Conservation (phyloP, 2,888 invertebrate genomes). For the Pristionchus exspectatus region DNA sequence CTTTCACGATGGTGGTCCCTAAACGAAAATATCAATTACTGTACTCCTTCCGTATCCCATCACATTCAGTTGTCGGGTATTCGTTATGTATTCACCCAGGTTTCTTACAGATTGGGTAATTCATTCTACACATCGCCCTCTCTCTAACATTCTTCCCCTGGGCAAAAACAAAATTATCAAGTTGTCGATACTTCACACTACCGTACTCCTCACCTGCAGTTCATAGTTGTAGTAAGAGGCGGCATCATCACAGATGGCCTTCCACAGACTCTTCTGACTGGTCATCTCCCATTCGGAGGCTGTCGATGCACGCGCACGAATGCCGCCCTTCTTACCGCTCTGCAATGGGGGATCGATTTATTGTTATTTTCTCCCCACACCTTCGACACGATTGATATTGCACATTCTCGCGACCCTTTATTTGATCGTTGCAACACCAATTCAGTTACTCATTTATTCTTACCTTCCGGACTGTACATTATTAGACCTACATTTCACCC, state of each 20-base stretch:
- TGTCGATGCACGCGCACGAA: constrained; percentile 5
- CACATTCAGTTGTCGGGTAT: too few relatives aligned
- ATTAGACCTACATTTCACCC: too few relatives aligned
- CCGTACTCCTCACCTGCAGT: constrained; percentile 40
- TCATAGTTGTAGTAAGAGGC: constrained; percentile 61
- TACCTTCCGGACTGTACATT: too few relatives aligned
- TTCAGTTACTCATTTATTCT: too few relatives aligned
- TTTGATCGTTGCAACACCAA: background rate
- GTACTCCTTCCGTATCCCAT: background rate
- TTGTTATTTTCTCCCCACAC: background rate
- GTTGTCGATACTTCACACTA: background rate
- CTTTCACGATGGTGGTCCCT: too few relatives aligned
- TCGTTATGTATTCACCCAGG: too few relatives aligned
- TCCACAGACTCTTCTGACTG: constrained; percentile 91
- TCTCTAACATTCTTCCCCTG: too few relatives aligned
- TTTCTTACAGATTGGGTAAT: too few relatives aligned
- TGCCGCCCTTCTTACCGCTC: constrained; percentile 46
- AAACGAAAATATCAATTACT: background rate
- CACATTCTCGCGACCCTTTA: background rate
- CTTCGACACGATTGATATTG: background rate
- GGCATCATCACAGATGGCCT: constrained; percentile 88
- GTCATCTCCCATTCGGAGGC: constrained; percentile 89
- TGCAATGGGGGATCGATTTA: background rate
- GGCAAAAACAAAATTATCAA: background rate
- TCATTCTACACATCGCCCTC: too few relatives aligned